A percentile compares a stretch with the other conserved stretches of the same genome.
phyloP scores from a whole-genome alignment of 2,797 vertebrate genomes.

The Sardinella longiceps region DNA sequence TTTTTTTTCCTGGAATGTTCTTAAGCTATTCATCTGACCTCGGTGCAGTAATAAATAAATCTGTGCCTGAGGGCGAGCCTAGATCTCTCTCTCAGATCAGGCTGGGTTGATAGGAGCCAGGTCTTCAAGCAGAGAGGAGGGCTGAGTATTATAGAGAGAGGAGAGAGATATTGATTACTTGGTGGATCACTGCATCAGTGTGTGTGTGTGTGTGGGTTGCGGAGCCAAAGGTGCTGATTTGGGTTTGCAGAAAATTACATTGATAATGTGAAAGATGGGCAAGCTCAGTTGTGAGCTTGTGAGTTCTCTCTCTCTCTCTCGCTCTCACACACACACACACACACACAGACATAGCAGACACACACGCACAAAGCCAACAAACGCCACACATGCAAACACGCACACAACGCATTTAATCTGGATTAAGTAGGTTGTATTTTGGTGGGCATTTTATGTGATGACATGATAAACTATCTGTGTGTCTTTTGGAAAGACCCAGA shows the following conservation, averaged over 20 bases:
- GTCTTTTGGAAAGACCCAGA: neutral
- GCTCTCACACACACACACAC: neutral
- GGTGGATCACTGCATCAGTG: neutral
- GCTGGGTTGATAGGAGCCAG: neutral
- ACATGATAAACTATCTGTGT: slow-evolving; percentile 16
- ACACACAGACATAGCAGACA: neutral
- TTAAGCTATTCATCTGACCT: neutral
- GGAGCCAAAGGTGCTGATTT: neutral
- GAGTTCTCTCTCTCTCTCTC: too few species aligned
- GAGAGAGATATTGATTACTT: neutral
- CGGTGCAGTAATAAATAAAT: neutral
- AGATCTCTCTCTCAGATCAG: neutral
- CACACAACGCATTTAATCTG: neutral
- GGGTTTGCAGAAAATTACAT: neutral
- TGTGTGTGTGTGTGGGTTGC: neutral
- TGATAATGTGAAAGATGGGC: neutral
- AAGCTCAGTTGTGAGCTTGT: too few species aligned
- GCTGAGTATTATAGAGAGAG: neutral
- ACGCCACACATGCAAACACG: neutral
- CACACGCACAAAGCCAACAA: too few species aligned
- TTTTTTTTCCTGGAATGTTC: neutral
- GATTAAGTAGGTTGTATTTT: neutral
- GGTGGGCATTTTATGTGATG: neutral
- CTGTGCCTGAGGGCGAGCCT: neutral
- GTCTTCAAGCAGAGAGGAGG: neutral